These are phyloP conservation scores for Augiades crinisus DNA, from an alignment of 2,888 invertebrate genomes.

Conservation along the genomic window DNA sequence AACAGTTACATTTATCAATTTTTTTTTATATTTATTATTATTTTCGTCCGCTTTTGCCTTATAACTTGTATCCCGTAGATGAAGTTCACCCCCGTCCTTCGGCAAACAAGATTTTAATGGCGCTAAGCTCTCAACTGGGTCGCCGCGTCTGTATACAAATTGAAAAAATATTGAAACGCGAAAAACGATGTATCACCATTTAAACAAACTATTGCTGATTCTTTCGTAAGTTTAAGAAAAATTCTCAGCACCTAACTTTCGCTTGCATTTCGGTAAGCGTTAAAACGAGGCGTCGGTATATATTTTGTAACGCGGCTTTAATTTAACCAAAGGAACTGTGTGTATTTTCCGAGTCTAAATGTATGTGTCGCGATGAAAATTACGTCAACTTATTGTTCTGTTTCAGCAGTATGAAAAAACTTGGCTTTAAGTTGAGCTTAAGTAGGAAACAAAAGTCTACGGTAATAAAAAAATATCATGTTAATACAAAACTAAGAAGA, in stretches of 20 bases:
- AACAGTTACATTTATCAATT: too few species aligned
- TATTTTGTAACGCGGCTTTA: background rate
- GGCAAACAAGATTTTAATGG: slow-evolving; percentile 33
- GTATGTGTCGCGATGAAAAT: too few species aligned
- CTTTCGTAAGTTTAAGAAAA: background rate
- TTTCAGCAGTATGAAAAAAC: too few species aligned
- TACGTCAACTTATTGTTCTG: too few species aligned
- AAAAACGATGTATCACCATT: background rate
- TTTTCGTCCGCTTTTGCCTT: background rate
- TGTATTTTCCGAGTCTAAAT: too few species aligned
- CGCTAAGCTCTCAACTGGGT: slow-evolving; percentile 5
- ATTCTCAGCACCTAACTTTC: too few species aligned
- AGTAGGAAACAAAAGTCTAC: too few species aligned
- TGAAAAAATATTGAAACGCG: background rate
- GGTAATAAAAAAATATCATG: too few species aligned
- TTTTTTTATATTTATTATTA: too few species aligned
- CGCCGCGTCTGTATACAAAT: slow-evolving; percentile 3
- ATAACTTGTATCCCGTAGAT: slow-evolving; percentile 7
- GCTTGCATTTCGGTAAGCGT: background rate
- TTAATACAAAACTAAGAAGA: too few species aligned
- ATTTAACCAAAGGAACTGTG: too few species aligned
- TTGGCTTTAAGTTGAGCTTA: too few species aligned
- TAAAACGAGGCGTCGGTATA: background rate
- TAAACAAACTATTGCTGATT: background rate
- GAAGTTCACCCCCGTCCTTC: slow-evolving; percentile 20